Base-by-base conservation (phyloP, 2,113 vertebrate genomes). In the Phylloscopus trochiloides region DNA sequence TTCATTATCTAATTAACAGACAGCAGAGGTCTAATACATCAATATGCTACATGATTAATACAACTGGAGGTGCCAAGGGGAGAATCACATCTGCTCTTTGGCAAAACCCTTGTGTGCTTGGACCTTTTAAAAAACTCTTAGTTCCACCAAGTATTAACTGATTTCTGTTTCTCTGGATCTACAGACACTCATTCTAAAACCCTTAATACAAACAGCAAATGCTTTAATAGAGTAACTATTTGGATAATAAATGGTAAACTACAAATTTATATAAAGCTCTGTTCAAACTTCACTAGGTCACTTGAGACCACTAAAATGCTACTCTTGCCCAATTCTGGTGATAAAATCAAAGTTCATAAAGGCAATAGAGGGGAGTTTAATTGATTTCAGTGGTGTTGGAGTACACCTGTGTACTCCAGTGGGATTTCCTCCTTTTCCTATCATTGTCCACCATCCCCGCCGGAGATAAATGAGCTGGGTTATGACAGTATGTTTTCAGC, bases 291-390 rank as follows among this genome's bases (percentile, higher is more conserved):
- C 43, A 75, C n/a, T 52, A 70, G 47, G 45, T 79, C 85, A 65
- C 66, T 75, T 65, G 70, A 88, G 74, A 96, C 36, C 29, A 38
- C 45, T 72, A 79, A 72, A 75, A 86, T 76, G 81, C 61, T 72
- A 42, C 29, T 73, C 36, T 45, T 71, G 59, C 9, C 34, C 48
- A 91, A 61, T 68, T 92, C 48, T 68, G 91, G 58, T 40, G 66
- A 72, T 76, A 88, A 94, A 92, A 86, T 92, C 81, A 29, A 88
- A 92, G 62, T 72, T 82, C 71, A 88, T 52, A 94, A 70, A 72
- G 38, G 71, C 22, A 86, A 36, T 31, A 42, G 57, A 32, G 16
- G 15, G 18, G 25, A 32, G 4, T 17, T 72, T 78, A 91, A 91
- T n/a, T 75, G n/a, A 88, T 61, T 90, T 72, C 48, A 52, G 22